These are phyloP conservation scores for Cairina moschata DNA, from an alignment of 2,113 vertebrate genomes.

Conservation along the genomic window DNA sequence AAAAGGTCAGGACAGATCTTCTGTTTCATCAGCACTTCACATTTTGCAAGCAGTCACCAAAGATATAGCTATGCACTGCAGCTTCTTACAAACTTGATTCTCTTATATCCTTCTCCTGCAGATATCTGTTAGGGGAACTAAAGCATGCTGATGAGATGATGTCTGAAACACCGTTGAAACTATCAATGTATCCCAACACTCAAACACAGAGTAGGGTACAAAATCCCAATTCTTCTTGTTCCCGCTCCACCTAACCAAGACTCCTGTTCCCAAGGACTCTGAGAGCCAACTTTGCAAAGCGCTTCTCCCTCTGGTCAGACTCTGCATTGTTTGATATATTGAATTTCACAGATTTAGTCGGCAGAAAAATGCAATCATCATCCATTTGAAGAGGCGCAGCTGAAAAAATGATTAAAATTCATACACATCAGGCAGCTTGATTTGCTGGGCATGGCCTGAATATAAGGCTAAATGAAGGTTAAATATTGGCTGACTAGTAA, in stretches of 20 bases:
- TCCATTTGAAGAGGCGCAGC: background rate
- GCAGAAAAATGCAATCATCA: background rate
- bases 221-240: background rate
- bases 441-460: background rate
- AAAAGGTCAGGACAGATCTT: background rate
- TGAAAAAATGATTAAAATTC: background rate
- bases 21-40: background rate
- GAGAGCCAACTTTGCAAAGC: background rate
- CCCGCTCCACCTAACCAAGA: background rate
- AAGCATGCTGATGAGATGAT: background rate
- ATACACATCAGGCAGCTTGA: background rate
- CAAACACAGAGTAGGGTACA: background rate
- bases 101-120: accelerated
- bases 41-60: background rate
- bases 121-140: background rate
- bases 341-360: background rate
- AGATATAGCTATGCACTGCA: background rate
- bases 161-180: background rate
- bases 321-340: background rate
- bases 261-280: background rate
- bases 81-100: background rate
- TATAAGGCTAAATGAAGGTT: background rate
- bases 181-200: background rate
- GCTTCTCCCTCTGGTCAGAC: background rate
- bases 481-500: background rate